Evolutionary conservation across 2,113 vertebrate species (phyloP).

Genomic region (Neopipo cinnamomea): DNA sequence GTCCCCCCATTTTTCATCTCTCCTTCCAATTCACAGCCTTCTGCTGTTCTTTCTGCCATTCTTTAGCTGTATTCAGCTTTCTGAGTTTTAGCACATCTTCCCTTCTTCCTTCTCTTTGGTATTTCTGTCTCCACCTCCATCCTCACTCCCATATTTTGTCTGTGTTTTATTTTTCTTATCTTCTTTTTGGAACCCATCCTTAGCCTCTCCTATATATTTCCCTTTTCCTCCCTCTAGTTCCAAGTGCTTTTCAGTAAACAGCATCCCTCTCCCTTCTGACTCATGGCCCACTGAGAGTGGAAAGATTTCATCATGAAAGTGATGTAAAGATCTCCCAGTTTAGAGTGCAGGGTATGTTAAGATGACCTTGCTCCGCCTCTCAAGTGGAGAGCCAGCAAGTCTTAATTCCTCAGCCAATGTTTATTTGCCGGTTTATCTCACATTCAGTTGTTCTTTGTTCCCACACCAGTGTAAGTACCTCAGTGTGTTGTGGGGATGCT

Average conservation of each 20-base stretch:
- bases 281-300: not conserved
- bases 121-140: not conserved
- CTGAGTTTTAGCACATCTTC: not conserved
- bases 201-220: not conserved
- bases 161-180: not conserved
- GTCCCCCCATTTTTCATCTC: not conserved
- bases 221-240: not conserved
- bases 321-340: not conserved
- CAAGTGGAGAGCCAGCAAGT: not conserved
- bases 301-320: not conserved
- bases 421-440: not conserved
- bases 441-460: not conserved
- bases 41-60: not conserved
- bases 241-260: slow-evolving; percentile 13
- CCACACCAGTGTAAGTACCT: not conserved
- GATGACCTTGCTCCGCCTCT: not conserved
- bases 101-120: not conserved
- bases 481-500: not conserved
- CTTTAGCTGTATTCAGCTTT: not conserved
- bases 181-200: not conserved
- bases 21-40: not conserved
- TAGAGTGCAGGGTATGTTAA: not conserved
- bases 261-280: slow-evolving; percentile 15
- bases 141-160: not conserved
- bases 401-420: not conserved